Percentiles rank a stretch among this genome's conserved stretches.
Evolutionary conservation across 2,113 vertebrate genomes (phyloP).

Genomic region (Orthonyx spaldingii): DNA sequence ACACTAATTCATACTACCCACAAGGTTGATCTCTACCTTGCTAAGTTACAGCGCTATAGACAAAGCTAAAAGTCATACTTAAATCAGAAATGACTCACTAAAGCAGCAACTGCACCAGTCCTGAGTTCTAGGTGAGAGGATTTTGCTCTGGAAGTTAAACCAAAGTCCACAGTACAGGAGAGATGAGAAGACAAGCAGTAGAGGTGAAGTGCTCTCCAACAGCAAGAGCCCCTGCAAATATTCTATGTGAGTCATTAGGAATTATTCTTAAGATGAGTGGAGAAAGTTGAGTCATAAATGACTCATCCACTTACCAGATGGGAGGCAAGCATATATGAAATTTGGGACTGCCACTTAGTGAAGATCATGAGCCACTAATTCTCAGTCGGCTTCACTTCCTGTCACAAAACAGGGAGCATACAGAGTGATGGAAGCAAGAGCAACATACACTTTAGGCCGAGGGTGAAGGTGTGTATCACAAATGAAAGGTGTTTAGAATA

Average conservation of each 20-base stretch:
- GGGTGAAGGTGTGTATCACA: too few relatives aligned
- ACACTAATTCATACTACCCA: too few relatives aligned
- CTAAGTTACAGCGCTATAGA: background rate
- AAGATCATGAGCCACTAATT: slow-evolving; percentile 1
- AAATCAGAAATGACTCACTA: background rate
- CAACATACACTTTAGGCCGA: too few relatives aligned
- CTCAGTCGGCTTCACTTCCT: slow-evolving; percentile 2
- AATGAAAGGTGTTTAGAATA: background rate
- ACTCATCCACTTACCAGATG: slow-evolving; percentile 54
- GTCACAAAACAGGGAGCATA: background rate
- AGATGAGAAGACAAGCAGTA: background rate
- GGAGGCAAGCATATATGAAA: slow-evolving; percentile 43
- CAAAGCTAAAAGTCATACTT: background rate
- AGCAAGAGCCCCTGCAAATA: slow-evolving; percentile 31
- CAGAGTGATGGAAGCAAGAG: background rate
- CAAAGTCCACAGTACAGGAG: background rate
- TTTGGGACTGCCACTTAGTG: background rate
- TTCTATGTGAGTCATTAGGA: slow-evolving; percentile 44
- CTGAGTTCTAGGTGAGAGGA: background rate
- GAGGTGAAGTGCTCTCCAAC: slow-evolving; percentile 8
- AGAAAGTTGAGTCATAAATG: slow-evolving; percentile 57
- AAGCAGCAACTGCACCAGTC: background rate
- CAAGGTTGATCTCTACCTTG: background rate
- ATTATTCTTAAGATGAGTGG: slow-evolving; percentile 12
- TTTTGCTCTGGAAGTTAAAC: background rate